These are phyloP conservation scores for Vireo griseus DNA, from an alignment of 2,797 vertebrate species.

Conservation along the genomic window DNA sequence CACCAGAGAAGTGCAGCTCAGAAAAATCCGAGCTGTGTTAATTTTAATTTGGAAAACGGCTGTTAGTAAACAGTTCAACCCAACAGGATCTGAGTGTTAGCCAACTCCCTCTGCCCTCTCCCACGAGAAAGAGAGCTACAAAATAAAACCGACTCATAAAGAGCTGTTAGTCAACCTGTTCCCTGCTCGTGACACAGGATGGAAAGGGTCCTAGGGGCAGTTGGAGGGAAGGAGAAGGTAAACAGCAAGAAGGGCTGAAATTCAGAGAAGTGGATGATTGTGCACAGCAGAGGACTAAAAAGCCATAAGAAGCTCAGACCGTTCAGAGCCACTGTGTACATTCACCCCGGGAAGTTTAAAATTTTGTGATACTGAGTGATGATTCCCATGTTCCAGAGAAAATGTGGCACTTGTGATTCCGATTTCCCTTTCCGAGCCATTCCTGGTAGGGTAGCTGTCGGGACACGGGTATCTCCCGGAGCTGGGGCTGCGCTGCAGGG, in stretches of 20 bases:
- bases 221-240: not conserved
- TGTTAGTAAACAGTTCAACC: slow-evolving; percentile 4
- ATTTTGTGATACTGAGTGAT: not conserved
- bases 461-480: not conserved
- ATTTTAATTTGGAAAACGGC: slow-evolving; percentile 16
- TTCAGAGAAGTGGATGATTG: not conserved
- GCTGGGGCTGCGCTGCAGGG: not conserved
- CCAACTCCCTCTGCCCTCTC: slow-evolving; percentile 21
- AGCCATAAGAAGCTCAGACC: accelerated
- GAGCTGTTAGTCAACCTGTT: slow-evolving; percentile 21
- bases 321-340: not conserved
- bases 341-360: not conserved
- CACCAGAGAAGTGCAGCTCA: not conserved
- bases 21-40: not conserved
- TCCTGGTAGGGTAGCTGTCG: accelerated
- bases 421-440: accelerated
- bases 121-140: slow-evolving; percentile 34
- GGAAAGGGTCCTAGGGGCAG: not conserved
- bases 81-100: slow-evolving; percentile 12
- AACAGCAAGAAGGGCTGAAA: not conserved
- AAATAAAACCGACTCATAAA: slow-evolving; percentile 38
- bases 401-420: not conserved
- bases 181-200: not conserved
- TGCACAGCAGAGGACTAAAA: not conserved
- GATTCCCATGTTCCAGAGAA: not conserved